Conservation (phyloP, 2,797 vertebrate genomes). For the Holocentrus rufus region DNA sequence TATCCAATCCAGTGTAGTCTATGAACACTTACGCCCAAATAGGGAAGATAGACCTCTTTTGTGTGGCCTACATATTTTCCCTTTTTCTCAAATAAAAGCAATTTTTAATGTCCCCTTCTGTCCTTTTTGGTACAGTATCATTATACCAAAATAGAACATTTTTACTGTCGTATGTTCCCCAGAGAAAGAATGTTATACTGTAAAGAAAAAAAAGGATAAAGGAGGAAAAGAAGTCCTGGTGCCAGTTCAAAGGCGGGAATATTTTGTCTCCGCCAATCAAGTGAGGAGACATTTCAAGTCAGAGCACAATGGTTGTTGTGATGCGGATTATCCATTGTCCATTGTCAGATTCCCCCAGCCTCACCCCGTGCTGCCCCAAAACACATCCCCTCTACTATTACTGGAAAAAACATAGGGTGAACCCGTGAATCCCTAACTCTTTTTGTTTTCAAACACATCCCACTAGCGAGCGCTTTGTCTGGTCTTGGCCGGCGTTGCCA, state of each 20-base stretch:
- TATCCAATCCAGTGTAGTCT: constrained; percentile 22
- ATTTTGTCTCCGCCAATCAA: constrained; percentile 65
- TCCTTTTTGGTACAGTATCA: constrained; percentile 16
- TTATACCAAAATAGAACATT: constrained; percentile 57
- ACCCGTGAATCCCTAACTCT: constrained; percentile 49
- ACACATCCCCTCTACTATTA: constrained; percentile 57
- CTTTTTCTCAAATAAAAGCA: constrained; percentile 35
- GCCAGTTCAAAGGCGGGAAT: constrained; percentile 58
- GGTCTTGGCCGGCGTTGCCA: constrained; percentile 39
- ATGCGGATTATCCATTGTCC: constrained; percentile 72
- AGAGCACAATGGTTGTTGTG: constrained; percentile 75
- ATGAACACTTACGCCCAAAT: constrained; percentile 35
- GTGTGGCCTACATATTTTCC: constrained; percentile 9
- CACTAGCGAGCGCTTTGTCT: constrained; percentile 44
- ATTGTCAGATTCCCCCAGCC: constrained; percentile 69
- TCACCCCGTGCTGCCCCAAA: constrained; percentile 68
- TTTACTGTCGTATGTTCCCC: constrained; percentile 56
- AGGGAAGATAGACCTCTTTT: constrained; percentile 11
- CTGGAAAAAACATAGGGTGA: constrained; percentile 68
- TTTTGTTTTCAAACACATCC: constrained; percentile 62
- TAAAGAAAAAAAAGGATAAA: constrained; percentile 26
- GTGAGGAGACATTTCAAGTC: constrained; percentile 63
- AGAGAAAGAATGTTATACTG: constrained; percentile 56
- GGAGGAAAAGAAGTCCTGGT: constrained; percentile 28
- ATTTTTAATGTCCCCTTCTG: constrained; percentile 15